Conservation (phyloP, 92 coral and sea anemone species). For the Phenganax subtilis region DNA sequence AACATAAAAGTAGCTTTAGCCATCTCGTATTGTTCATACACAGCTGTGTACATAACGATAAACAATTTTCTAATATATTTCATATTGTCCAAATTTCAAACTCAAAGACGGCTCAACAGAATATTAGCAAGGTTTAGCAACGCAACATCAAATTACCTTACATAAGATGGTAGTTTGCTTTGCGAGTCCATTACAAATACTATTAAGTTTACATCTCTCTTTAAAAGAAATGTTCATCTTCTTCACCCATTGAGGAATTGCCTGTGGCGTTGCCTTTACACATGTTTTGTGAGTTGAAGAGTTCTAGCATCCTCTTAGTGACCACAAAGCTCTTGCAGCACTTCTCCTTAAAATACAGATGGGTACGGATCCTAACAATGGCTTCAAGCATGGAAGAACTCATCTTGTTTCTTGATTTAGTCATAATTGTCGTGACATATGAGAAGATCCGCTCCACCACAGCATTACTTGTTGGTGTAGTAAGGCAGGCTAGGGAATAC, state of each 20-base stretch:
- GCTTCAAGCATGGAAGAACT: slow-evolving; percentile 15
- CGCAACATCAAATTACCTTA: neutral
- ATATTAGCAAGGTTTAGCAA: neutral
- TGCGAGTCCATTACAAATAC: neutral
- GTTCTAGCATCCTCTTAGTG: slow-evolving; percentile 17
- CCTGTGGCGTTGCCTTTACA: neutral
- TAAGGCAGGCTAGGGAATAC: slow-evolving; percentile 22
- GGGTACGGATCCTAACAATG: slow-evolving; percentile 3
- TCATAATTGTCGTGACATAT: slow-evolving; percentile 10
- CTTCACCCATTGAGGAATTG: neutral
- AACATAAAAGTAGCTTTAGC: too few relatives aligned
- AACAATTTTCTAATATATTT: too few relatives aligned
- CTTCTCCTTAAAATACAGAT: slow-evolving; percentile 15
- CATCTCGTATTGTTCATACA: too few relatives aligned
- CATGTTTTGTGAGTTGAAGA: slow-evolving; percentile 6
- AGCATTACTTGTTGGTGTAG: slow-evolving; percentile 24
- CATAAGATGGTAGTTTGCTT: neutral
- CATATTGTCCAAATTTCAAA: too few relatives aligned
- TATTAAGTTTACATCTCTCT: too few relatives aligned
- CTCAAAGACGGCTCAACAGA: neutral
- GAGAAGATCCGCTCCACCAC: slow-evolving; percentile 26
- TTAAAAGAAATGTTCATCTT: neutral
- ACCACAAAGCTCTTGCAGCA: slow-evolving; percentile 18
- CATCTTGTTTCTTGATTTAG: slow-evolving; percentile 24
- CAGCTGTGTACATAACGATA: too few relatives aligned